Conservation (phyloP, 37 sponge, comb jelly and placozoan species). For the Ianthella basta region DNA sequence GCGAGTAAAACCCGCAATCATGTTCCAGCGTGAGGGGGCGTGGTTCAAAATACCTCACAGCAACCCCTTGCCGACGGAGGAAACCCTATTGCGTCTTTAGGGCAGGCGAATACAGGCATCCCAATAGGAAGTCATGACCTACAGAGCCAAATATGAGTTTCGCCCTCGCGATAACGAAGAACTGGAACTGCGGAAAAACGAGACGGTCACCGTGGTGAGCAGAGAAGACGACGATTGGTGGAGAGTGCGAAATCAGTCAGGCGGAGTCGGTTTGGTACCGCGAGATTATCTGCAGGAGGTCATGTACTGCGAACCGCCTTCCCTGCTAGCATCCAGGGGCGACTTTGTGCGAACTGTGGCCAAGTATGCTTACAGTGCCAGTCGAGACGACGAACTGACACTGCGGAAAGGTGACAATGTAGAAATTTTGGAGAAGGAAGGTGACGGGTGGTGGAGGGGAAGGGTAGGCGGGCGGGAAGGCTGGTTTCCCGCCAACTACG, state of each 20-base stretch:
- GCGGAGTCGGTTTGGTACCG: conserved; percentile 74
- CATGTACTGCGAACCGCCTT: neutral
- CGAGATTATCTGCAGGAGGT: conserved; percentile 75
- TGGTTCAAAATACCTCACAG: neutral
- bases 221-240: conserved; percentile 72
- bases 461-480: conserved; percentile 66
- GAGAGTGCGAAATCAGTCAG: conserved; percentile 77
- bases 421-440: conserved; percentile 89
- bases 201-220: conserved; percentile 60
- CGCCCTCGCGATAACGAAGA: conserved; percentile 79
- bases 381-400: conserved; percentile 80
- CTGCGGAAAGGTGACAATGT: conserved; percentile 87
- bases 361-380: conserved; percentile 73
- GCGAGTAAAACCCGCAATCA: neutral
- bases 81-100: neutral
- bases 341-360: conserved; percentile 55
- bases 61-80: conserved; percentile 8
- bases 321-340: neutral
- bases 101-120: neutral
- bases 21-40: neutral
- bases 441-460: conserved; percentile 97
- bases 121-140: conserved; percentile 35
- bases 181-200: conserved; percentile 77
- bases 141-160: conserved; percentile 74
- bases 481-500: conserved; percentile 96